Evolutionary conservation across 2,113 vertebrate genomes (phyloP), one percentile per base, ranked within the genome.

Genomic region (Pollimyrus isidori): DNA sequence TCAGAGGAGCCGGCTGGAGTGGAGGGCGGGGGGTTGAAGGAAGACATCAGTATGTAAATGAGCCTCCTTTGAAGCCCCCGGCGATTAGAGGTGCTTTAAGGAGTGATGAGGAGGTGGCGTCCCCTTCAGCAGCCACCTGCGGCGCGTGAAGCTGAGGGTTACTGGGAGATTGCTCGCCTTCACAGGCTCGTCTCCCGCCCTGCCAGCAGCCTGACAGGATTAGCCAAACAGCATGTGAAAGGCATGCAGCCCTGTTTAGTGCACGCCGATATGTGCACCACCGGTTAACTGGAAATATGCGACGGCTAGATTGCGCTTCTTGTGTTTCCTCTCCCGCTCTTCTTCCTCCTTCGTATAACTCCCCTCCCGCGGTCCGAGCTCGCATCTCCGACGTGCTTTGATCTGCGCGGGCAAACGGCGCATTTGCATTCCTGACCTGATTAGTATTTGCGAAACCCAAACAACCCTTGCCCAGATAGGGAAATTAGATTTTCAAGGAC

Each of bases 11-110:
- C 91, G 92, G 91, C 94, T 90, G 93, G 93, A 95, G 93, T 94
- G 92, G 93, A 89, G 90, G 92, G 53, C 15, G 46, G 26, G 50
- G 26, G 26, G 30, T 48, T 13, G 52, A n/a, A 95, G 92, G 93
- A 94, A 94, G 93, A 94, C 94, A 95, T 96, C 93, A 95, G 94
- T 94, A 96, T 95, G 95, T 95, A 96, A 95, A 96, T 95, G 93
- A 94, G 94, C 92, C 94, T 91, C 92, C 92, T 95, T 94, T 90
- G 93, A 95, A 93, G 93, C 94, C 92, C 90, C 87, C 92, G 93
- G 94, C 93, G 91, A 92, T 94, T 95, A 93, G 94, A 95, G 93
- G 95, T 95, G 93, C 92, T 89, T 92, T 92, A 92, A 93, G 94
- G 93, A 93, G 92, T 91, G 93, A 89, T 89, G 90, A 91, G 92